Percentiles rank a stretch among this genome's conserved stretches.
Evolutionary conservation across 2,888 invertebrate species (phyloP).

Genomic region (Drosophila mettleri): DNA sequence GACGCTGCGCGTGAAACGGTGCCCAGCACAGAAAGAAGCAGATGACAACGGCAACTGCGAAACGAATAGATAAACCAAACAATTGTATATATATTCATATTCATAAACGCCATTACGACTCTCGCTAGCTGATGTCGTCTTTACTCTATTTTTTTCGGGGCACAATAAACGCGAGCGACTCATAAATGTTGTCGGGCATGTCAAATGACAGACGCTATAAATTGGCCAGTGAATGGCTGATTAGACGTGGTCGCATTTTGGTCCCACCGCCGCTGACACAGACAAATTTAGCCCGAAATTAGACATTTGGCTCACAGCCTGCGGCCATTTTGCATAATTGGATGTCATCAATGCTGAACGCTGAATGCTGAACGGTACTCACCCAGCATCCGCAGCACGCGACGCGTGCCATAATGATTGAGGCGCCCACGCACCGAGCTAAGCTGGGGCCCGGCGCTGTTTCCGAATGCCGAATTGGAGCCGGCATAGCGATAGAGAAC

Average conservation of each 20-base stretch:
- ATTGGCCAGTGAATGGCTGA: conserved; percentile 65
- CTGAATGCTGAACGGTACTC: conserved; percentile 82
- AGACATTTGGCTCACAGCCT: conserved; percentile 38
- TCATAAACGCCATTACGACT: conserved; percentile 20
- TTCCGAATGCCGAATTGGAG: conserved; percentile 47
- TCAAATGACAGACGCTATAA: conserved; percentile 61
- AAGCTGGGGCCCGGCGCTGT: conserved; percentile 84
- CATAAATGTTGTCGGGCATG: conserved; percentile 62
- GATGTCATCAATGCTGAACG: background rate
- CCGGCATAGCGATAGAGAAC: conserved; percentile 84
- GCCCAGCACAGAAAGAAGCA: conserved; percentile 96
- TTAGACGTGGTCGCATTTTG: conserved; percentile 48
- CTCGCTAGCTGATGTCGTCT: conserved; percentile 1
- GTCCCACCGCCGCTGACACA: conserved; percentile 7
- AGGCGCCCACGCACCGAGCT: conserved; percentile 85
- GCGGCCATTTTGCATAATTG: conserved; percentile 39
- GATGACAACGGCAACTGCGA: conserved; percentile 93
- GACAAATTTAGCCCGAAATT: conserved; percentile 44
- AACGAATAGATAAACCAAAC: conserved; percentile 22
- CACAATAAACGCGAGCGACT: conserved; percentile 35
- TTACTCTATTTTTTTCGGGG: conserved; percentile 22
- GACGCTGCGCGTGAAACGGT: conserved; percentile 96
- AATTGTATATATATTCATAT: conserved; percentile 34
- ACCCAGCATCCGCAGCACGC: conserved; percentile 92
- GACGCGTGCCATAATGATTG: conserved; percentile 87